phyloP scores from a whole-genome alignment of 2,888 invertebrate genomes.

The Synanthedon vespiformis region DNA sequence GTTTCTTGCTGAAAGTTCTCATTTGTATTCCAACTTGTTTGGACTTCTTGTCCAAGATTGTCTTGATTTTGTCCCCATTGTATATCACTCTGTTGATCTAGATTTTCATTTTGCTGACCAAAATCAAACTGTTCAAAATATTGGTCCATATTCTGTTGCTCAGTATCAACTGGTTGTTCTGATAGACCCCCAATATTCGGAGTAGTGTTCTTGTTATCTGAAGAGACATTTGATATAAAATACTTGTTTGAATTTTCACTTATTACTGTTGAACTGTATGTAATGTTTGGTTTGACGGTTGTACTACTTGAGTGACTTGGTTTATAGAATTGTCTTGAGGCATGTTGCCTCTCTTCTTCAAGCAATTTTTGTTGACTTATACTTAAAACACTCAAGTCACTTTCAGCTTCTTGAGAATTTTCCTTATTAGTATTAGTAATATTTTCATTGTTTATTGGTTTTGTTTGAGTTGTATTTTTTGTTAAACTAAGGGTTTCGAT shows the following conservation, averaged over 20 bases:
- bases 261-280: too few relatives aligned
- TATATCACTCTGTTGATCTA: conserved; percentile 11
- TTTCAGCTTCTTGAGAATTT: conserved; percentile 2
- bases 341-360: conserved; percentile 8
- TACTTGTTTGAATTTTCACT: too few relatives aligned
- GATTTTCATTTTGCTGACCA: conserved; percentile 14
- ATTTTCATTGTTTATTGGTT: conserved; percentile 1
- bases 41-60: conserved; percentile 3
- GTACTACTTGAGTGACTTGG: not conserved
- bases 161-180: conserved; percentile 7
- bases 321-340: not conserved
- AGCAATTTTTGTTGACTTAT: conserved; percentile 7
- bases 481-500: conserved; percentile 21
- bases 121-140: conserved; percentile 12
- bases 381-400: conserved; percentile 5
- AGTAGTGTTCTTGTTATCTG: not conserved
- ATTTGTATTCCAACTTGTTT: conserved; percentile 1
- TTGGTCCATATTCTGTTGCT: conserved; percentile 12
- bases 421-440: conserved; percentile 1
- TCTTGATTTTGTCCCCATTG: conserved; percentile 1
- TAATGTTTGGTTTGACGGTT: too few relatives aligned
- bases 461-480: conserved; percentile 5
- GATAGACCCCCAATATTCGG: conserved; percentile 5
- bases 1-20: conserved; percentile 8
- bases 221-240: too few relatives aligned